Base-by-base conservation (phyloP, 1,140 invertebrate species). In the Lordiphosa clarofinis region DNA sequence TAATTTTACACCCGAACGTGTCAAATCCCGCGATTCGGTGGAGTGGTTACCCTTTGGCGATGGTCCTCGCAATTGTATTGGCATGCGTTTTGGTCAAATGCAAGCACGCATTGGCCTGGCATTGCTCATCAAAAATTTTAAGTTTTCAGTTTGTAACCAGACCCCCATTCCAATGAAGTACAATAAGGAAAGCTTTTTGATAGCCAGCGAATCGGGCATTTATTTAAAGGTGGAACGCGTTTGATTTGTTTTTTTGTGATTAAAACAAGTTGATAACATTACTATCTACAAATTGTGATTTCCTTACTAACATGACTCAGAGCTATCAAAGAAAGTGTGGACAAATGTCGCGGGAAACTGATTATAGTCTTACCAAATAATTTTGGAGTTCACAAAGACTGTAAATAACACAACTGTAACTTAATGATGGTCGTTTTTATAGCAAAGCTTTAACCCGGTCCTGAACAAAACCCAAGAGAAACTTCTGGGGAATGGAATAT, bases 71-170 rank as follows among this genome's bases (percentile, higher is more conserved):
- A 89, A 87, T 56, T 89, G 89, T 50, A 72, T 87, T 52, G 94
- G 93, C 11, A 89, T 92, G 88, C 88, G 93, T 36, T 93, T 94
- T 68, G 93, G 92, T 4, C 86, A 91, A 50, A 89, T 94, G 82
- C 91, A 94, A 73, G 89, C 91, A 0, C 93, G 93, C 79, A 75
- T 93, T 39, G 91, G 92, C 35, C 33, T 92, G 11, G 84, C 89
- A 3, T 63, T 86, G 4, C 56, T 91, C 8, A 49, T 92, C 7
- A 65, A 65, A 35, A 64, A 87, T 12, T 89, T 81, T 3, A 87
- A 79, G 36, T 87, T 90, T 24, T 67, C 70, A 0, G 72, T 81
- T 0, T 88, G 86, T 47, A 76, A 86, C 1, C 54, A 87, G 55
- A 90, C 89, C 9, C 39, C 48, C 4, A 82, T 86, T 12, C 79